Base-by-base conservation (phyloP, 2,797 vertebrate species). In the Falco concolor region DNA sequence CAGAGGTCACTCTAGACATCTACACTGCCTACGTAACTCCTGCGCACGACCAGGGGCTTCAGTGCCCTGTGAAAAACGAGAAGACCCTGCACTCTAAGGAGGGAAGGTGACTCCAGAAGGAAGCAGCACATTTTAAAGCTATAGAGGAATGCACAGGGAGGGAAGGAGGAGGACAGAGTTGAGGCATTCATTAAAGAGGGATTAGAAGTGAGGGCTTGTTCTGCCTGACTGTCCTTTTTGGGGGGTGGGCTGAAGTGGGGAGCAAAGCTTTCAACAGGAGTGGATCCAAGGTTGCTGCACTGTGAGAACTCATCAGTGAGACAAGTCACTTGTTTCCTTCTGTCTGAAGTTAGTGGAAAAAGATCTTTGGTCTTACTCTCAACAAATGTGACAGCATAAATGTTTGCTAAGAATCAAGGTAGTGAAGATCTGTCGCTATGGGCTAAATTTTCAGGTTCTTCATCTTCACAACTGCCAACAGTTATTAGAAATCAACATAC, bases 51-150 rank as follows among this genome's bases (percentile, higher is more conserved):
- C 25, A 45, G 22, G 24, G 28, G 56, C 79, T 34, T 7, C 34
- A 9, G 28, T 2, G 18, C 53, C 6, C 44, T 16, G 1, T 3
- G 4, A 10, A 47, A 30, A 38, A 36, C 3, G 1, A 14, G 63
- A 27, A 57, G 8, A n/a, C 11, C 42, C 42, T 8, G 36, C 14
- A 3, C 36, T 4, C 18, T 25, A 4, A 13, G 78, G 30, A 57
- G 44, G 42, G 23, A 40, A 57, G 34, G 52, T 12, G 34, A 13
- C 28, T 40, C 36, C 34, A 5, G 5, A 16, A 49, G 40, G 34
- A 27, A 49, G 64, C 18, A 36, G 27, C 8, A 11, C 9, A 6
- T 50, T 42, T 24, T 19, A 19, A 27, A 30, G 30, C n/a, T 40
- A 11, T 24, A 12, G 59, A 36, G 17, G 45, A 59, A 25, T 1